phyloP scores from a whole-genome alignment of 2,888 invertebrate genomes.

The Drosophila kambysellisi region DNA sequence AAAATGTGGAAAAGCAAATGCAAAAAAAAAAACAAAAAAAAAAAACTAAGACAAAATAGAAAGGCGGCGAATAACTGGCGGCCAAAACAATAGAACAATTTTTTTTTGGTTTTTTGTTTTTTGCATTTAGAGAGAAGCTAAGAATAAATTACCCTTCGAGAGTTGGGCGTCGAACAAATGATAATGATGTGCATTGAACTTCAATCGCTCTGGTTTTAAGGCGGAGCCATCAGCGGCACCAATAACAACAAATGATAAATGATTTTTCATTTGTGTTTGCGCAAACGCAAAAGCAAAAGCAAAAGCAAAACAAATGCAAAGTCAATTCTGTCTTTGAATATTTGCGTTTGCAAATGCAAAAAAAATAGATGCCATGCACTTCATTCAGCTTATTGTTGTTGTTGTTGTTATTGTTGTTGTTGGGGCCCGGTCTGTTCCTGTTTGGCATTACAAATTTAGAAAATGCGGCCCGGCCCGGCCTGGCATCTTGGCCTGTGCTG shows the following conservation, averaged over 20 bases:
- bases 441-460: slow-evolving; percentile 82
- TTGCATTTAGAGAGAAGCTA: slow-evolving; percentile 61
- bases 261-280: slow-evolving; percentile 54
- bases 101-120: neutral
- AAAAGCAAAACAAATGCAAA: slow-evolving; percentile 11
- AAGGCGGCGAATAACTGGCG: slow-evolving; percentile 28
- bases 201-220: slow-evolving; percentile 68
- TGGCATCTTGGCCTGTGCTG: slow-evolving; percentile 35
- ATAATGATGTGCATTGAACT: slow-evolving; percentile 85
- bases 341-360: slow-evolving; percentile 30
- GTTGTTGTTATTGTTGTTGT: slow-evolving; percentile 8
- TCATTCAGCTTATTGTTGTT: slow-evolving; percentile 57
- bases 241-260: slow-evolving; percentile 68
- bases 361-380: slow-evolving; percentile 43
- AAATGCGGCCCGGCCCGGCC: slow-evolving; percentile 79
- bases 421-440: slow-evolving; percentile 61
- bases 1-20: slow-evolving; percentile 70
- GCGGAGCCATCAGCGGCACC: slow-evolving; percentile 23
- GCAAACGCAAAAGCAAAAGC: slow-evolving; percentile 3
- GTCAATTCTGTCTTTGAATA: slow-evolving; percentile 31
- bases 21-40: slow-evolving; percentile 25
- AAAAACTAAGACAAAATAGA: slow-evolving; percentile 27
- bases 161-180: slow-evolving; percentile 55
- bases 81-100: slow-evolving; percentile 46
- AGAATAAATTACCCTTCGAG: slow-evolving; percentile 82